Evolutionary conservation across 2,797 vertebrate genomes (phyloP), one percentile per base, ranked within the genome.

Genomic region (Poliocrania exsul): DNA sequence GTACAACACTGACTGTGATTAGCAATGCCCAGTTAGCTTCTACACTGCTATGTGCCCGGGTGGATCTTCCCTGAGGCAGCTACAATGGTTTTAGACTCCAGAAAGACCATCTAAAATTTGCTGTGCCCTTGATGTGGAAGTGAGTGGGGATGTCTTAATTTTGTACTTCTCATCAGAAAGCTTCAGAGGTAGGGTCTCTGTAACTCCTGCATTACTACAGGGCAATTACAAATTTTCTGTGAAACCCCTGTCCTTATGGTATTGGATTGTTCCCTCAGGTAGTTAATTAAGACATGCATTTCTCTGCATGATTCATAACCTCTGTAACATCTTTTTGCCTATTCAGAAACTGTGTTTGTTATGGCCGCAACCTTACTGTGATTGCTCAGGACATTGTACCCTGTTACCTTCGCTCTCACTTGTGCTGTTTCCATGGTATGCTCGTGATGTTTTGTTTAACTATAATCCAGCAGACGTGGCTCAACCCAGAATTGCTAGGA

Each of bases 1-100:
- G 15, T 44, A 13, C 16, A 26, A 3, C 9, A 13, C 17, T 1
- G 1, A 2, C 31, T 72, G 20, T 54, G 24, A 12, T 44, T 11
- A 62, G 23, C 0, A 0, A 20, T 18, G 21, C 21, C 35, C 42
- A 18, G 9, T 25, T 16, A 60, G 13, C 21, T 10, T 62, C 73
- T 74, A 49, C 42, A 10, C 24, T 38, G 37, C 31, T 38, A 2
- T 6, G 9, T 28, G 17, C 24, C 49, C 61, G 23, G 11, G 4
- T 5, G 6, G 4, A 23, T 23, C 38, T 38, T 77, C 47, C 38
- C n/a, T 46, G 35, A 53, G 29, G 13, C 26, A n/a, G 17, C 46
- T 70, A 46, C 46, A 44, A 4, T 14, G 17, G 4, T 17, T 79
- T 82, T n/a, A 47, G 35, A 19, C 10, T 70, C n/a, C 56, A 57